These are phyloP conservation scores for Bombyx mandarina DNA, from an alignment of 1,140 invertebrate genomes.

Conservation along the genomic window DNA sequence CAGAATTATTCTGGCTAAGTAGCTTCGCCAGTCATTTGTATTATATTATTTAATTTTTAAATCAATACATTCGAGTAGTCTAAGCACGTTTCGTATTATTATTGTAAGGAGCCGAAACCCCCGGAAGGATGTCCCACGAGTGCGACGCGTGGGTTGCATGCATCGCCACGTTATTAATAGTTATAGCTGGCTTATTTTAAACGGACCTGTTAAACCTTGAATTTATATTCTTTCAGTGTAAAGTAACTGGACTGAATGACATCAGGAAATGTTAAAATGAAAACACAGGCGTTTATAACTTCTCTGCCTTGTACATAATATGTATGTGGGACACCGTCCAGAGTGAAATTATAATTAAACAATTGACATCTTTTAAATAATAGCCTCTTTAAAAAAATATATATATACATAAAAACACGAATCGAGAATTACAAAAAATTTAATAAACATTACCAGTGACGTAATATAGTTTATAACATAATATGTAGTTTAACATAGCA, in stretches of 20 bases:
- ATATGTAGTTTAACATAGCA: no score
- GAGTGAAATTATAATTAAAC: no score
- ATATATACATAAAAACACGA: no score
- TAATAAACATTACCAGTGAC: no score
- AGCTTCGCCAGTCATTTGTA: no score
- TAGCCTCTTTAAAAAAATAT: no score
- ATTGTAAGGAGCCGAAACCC: slow-evolving; percentile 35
- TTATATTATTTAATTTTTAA: no score
- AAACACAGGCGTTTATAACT: slow-evolving; percentile 1
- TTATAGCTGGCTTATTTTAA: slow-evolving; percentile 1
- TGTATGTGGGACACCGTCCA: neutral
- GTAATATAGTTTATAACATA: no score
- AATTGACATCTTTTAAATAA: no score
- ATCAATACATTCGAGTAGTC: slow-evolving; percentile 11
- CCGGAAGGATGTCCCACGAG: slow-evolving; percentile 39
- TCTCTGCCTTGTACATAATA: neutral
- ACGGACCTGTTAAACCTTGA: slow-evolving; percentile 3
- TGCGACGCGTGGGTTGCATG: slow-evolving; percentile 14
- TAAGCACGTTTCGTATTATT: slow-evolving; percentile 23
- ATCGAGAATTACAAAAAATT: no score
- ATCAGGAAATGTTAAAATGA: slow-evolving; percentile 6
- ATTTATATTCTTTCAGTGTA: slow-evolving; percentile 9
- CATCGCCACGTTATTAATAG: neutral
- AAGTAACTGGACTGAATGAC: slow-evolving; percentile 15
- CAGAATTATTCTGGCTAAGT: no score